Evolutionary conservation across 2,113 vertebrate species (phyloP), one percentile per base, ranked within the genome.

Genomic region (Odocoileus hemionus): DNA sequence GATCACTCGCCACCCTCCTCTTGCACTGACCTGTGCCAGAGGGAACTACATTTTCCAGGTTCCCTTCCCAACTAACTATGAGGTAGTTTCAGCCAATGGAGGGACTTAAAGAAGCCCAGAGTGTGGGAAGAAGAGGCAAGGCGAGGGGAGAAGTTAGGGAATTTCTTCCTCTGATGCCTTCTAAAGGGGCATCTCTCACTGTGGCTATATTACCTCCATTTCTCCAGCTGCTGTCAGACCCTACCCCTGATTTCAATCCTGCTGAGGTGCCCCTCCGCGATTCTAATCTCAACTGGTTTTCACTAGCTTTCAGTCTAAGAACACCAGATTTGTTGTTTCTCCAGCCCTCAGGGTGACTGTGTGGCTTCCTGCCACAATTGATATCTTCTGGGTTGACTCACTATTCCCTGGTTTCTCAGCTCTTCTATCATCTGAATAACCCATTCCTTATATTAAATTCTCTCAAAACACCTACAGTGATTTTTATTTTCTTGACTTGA

Each of bases 401-500:
- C 21, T 88, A 36, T 25, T 7, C 67, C 23, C 15, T 33, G 28
- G 9, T 11, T 84, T 79, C 52, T 89, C 33, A 86, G 84, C 28
- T 89, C n/a, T 91, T 67, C 39, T 33, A 61, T 15, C 50, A 60
- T 36, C 43, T 70, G 1, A n/a, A 58, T 36, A 30, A 55, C 30
- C 5, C 43, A 90, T 45, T 90, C 21, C 50, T 83, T 83, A 5
- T 26, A 39, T 83, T 43, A 91, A 83, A 88, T 84, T 45, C 6
- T 85, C 64, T 92, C n/a, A 70, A 82, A 86, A 76, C 57, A 86
- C 12, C 58, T 80, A 50, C 14, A 26, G n/a, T 52, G 25, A 21
- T 39, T 92, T 93, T 61, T 14, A 57, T 58, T 90, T 95, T 61
- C 43, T 70, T 70, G 26, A 76, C 54, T 96, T 86, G 50, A 23